A percentile compares a stretch with the other conserved stretches of the same genome.
phyloP scores from a whole-genome alignment of 2,113 vertebrate species.

The Elephas maximus region DNA sequence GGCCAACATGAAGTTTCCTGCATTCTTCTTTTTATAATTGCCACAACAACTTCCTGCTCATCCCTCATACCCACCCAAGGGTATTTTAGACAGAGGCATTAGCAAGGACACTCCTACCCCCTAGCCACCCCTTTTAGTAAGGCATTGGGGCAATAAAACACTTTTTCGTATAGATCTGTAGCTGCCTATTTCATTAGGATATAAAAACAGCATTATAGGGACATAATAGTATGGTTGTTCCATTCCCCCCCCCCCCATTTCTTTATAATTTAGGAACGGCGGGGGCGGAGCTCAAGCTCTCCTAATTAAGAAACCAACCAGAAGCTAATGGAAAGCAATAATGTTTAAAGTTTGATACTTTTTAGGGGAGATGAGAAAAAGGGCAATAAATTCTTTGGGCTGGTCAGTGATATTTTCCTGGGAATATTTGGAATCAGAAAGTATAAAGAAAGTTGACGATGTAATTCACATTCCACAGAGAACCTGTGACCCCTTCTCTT shows the following conservation, averaged over 20 bases:
- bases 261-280: background rate
- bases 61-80: background rate
- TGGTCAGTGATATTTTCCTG: conserved; percentile 40
- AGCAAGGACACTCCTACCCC: background rate
- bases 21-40: background rate
- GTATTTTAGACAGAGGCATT: background rate
- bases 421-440: conserved; percentile 43
- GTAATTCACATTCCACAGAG: conserved; percentile 53
- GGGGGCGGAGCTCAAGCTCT: background rate
- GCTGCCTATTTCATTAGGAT: background rate
- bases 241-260: background rate
- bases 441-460: conserved; percentile 54
- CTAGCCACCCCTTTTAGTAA: background rate
- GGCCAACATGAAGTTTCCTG: background rate
- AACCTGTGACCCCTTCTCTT: conserved; percentile 64
- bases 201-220: background rate
- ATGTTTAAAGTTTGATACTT: conserved; percentile 30
- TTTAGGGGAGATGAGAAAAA: conserved; percentile 4
- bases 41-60: background rate
- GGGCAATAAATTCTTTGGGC: conserved; percentile 10
- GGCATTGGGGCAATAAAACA: background rate
- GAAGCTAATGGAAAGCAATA: conserved; percentile 41
- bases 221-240: background rate
- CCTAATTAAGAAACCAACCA: conserved; percentile 36
- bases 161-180: background rate